Percentiles rank a stretch among this genome's conserved stretches.
phyloP scores from a whole-genome alignment of 2,797 vertebrate genomes.

The Macrochelys suwanniensis region DNA sequence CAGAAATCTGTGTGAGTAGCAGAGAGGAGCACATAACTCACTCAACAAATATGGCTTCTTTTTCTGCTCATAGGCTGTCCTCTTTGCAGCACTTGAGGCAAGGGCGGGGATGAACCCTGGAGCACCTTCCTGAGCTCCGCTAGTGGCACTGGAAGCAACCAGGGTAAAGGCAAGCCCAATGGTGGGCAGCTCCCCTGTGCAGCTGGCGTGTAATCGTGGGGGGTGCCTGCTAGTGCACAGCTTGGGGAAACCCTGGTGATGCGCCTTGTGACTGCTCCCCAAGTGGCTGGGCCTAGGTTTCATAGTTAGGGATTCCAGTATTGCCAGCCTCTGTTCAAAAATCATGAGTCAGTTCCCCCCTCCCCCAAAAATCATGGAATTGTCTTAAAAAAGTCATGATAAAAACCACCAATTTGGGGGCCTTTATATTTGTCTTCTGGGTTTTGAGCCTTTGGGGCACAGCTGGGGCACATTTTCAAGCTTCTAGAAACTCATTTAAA shows the following conservation, averaged over 20 bases:
- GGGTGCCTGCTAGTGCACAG: not conserved
- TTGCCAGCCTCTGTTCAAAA: not conserved
- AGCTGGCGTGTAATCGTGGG: not conserved
- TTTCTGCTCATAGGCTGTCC: not conserved
- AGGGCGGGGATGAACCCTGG: not conserved
- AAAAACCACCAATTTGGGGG: not conserved
- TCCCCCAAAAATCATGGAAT: not conserved
- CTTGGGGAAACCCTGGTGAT: not conserved
- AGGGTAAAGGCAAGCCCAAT: not conserved
- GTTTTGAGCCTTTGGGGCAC: not conserved
- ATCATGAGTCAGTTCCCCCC: not conserved
- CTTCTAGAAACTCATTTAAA: not conserved
- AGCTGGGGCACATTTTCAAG: not conserved
- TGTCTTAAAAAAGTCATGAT: not conserved
- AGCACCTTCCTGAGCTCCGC: not conserved
- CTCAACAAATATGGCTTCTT: not conserved
- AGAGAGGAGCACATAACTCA: not conserved
- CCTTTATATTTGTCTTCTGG: not conserved
- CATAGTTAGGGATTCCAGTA: not conserved
- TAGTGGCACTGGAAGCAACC: not conserved
- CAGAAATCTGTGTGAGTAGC: fast-evolving
- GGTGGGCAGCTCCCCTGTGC: not conserved
- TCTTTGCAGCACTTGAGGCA: not conserved
- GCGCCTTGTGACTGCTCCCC: not conserved
- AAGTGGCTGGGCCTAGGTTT: not conserved